Evolutionary conservation across 2,797 vertebrate species (phyloP), one percentile per base, ranked within the genome.

Genomic region (Odontamblyopus rebecca): DNA sequence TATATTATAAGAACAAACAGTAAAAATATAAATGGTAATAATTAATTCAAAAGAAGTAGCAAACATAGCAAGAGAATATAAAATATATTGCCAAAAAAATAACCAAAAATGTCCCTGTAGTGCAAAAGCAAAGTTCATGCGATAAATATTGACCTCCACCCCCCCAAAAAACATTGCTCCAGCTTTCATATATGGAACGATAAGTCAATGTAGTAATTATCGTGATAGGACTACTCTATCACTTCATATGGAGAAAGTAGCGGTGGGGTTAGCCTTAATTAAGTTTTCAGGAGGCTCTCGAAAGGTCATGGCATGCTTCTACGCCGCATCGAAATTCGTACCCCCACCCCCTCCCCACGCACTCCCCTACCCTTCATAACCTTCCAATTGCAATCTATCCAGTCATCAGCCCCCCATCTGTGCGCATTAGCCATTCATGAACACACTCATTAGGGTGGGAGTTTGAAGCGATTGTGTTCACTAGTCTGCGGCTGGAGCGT

Each of bases 351-450:
- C 44, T 48, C 44, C 12, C 11, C 35, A 35, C 35, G 8, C 35
- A 44, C 12, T 60, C 57, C 69, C 65, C 70, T 73, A 23, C 74
- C 72, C 77, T 72, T 68, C 74, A 80, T 81, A 78, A 77, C 81
- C 81, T 84, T 81, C 79, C 83, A 73, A 63, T 84, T 82, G 85
- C 74, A 79, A 89, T 89, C 87, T 82, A 91, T 91, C 87, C 89
- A 88, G 89, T 90, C 92, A 89, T 91, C 91, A 92, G 90, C 84
- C 88, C 81, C 91, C 90, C 91, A 90, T 91, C 89, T 91, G 91
- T 87, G 90, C 87, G 87, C 91, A 93, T 94, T 93, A 93, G 91
- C 84, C 90, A 92, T 93, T 93, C 92, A 93, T 92, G 88, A 91
- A 89, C 89, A 85, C 91, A 91, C 93, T 94, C 89, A 93, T 93